Evolutionary conservation across 2,113 vertebrate genomes (phyloP).

Genomic region (Neotragus pygmaeus): DNA sequence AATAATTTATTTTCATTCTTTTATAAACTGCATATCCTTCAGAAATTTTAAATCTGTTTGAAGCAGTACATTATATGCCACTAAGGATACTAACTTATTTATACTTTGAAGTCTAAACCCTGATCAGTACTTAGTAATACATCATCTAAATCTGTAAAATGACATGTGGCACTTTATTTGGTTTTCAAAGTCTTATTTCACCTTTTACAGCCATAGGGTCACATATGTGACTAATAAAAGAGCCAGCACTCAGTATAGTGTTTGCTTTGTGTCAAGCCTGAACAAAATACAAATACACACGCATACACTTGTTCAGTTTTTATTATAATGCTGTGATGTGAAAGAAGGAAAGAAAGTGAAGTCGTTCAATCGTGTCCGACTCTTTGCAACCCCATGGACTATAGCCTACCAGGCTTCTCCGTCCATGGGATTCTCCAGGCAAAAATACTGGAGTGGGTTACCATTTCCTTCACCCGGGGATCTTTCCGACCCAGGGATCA

Average conservation of each 20-base stretch:
- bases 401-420: too few relatives aligned
- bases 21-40: neutral
- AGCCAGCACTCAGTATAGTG: neutral
- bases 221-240: neutral
- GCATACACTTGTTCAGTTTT: neutral
- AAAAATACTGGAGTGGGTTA: too few relatives aligned
- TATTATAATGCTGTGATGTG: neutral
- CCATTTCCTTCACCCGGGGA: too few relatives aligned
- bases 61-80: neutral
- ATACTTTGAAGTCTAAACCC: neutral
- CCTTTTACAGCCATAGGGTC: neutral
- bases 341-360: too few relatives aligned
- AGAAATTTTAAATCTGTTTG: neutral
- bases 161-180: neutral
- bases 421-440: too few relatives aligned
- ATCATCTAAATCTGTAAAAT: neutral
- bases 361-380: fast-evolving
- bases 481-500: too few relatives aligned
- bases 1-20: neutral
- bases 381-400: too few relatives aligned
- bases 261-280: neutral
- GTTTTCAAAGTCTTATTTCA: neutral
- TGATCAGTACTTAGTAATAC: neutral
- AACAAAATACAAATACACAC: neutral
- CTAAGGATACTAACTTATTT: neutral